Percentiles rank a stretch among this genome's conserved stretches.
phyloP scores from a whole-genome alignment of 2,888 invertebrate genomes.

The Coremacera marginata region DNA sequence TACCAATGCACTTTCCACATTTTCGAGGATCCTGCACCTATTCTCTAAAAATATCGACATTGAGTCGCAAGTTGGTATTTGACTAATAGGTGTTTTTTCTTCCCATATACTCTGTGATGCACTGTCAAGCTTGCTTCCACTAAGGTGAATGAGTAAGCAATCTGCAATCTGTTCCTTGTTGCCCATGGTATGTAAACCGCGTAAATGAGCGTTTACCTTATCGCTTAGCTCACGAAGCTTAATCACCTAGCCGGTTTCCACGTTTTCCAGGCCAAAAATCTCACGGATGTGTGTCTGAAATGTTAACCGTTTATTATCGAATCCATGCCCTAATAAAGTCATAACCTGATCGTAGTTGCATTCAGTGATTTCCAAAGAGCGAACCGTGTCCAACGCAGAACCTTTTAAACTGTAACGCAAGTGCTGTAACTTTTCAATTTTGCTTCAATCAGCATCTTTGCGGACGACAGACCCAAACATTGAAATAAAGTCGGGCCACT shows the following conservation, averaged over 20 bases:
- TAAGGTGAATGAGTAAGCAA: slow-evolving; percentile 33
- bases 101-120: slow-evolving; percentile 10
- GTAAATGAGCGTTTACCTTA: no score
- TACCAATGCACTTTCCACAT: slow-evolving; percentile 15
- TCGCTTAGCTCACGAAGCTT: slow-evolving; percentile 39
- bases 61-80: slow-evolving; percentile 39
- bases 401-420: slow-evolving; percentile 29
- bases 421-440: slow-evolving; percentile 40
- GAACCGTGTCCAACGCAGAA: slow-evolving; percentile 37
- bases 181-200: slow-evolving; percentile 35
- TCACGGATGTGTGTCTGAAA: no score
- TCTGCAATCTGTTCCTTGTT: slow-evolving; percentile 38
- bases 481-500: no score
- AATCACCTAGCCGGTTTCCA: slow-evolving; percentile 36
- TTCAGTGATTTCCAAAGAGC: slow-evolving; percentile 36
- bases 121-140: slow-evolving; percentile 30
- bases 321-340: slow-evolving; percentile 38
- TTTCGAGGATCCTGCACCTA: background rate
- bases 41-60: slow-evolving; percentile 35
- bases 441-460: slow-evolving; percentile 19
- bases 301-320: no score
- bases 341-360: slow-evolving; percentile 39
- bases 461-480: background rate
- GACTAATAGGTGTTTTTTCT: background rate
- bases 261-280: slow-evolving; percentile 38